Evolutionary conservation across 30 jellyfish, hydroid and myxozoan species (phyloP).

Genomic region (Nemopilema nomurai): DNA sequence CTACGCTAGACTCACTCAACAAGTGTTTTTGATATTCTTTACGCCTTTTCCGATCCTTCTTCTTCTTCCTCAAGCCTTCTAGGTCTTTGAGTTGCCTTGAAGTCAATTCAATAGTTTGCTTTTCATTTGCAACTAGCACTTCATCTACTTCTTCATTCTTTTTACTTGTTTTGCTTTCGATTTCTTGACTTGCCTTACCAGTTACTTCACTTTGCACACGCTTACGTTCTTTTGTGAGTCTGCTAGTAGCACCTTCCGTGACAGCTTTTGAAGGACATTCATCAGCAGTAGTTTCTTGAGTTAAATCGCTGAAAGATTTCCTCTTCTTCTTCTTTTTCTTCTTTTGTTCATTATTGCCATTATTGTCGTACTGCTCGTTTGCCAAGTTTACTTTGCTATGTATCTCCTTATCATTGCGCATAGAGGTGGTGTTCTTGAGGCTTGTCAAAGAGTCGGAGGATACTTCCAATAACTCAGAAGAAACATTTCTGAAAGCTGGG

Average conservation of each 20-base stretch:
- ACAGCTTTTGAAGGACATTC: not conserved
- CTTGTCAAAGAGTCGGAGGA: no score
- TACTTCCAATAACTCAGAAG: no score
- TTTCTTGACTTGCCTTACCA: not conserved
- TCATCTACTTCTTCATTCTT: not conserved
- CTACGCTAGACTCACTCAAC: not conserved
- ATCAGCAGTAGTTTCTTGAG: not conserved
- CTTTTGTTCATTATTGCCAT: not conserved
- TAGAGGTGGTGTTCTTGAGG: no score
- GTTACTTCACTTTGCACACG: not conserved
- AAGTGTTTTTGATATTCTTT: not conserved
- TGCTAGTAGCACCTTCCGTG: no score
- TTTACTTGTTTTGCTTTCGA: not conserved
- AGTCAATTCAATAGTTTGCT: not conserved
- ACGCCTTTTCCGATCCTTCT: not conserved
- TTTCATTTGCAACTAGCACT: not conserved
- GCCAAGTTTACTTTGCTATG: conserved; percentile 19
- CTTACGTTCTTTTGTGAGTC: no score
- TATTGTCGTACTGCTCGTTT: conserved; percentile 25
- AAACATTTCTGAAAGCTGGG: no score
- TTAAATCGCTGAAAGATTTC: not conserved
- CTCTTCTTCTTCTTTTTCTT: conserved; percentile 20
- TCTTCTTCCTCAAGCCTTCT: not conserved
- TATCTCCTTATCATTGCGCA: conserved; percentile 34
- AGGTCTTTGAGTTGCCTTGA: no score